phyloP scores from a whole-genome alignment of 1,140 invertebrate species.

The Goniozus legneri region DNA sequence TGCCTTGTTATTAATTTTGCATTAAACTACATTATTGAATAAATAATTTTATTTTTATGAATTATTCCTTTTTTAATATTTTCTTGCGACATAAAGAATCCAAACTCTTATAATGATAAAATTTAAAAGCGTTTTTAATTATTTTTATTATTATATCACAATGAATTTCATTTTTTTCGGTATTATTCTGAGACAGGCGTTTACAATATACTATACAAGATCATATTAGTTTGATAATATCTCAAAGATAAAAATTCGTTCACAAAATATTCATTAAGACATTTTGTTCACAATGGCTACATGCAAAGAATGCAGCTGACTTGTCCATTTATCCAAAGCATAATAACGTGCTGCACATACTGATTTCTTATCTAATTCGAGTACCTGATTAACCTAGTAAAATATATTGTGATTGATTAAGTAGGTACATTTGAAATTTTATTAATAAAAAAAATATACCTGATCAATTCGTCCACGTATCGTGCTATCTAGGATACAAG shows the following conservation, averaged over 20 bases:
- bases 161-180: slow-evolving; percentile 27
- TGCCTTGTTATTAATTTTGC: too few relatives aligned
- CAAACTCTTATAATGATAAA: too few relatives aligned
- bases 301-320: slow-evolving; percentile 84
- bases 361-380: slow-evolving; percentile 82
- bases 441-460: slow-evolving; percentile 43
- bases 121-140: too few relatives aligned
- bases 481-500: slow-evolving; percentile 98
- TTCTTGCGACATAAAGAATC: too few relatives aligned
- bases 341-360: slow-evolving; percentile 82
- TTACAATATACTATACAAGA: slow-evolving; percentile 31
- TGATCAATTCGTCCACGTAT: slow-evolving; percentile 96
- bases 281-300: slow-evolving; percentile 86
- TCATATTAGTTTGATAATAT: slow-evolving; percentile 16
- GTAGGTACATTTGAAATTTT: slow-evolving; percentile 5
- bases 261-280: slow-evolving; percentile 57
- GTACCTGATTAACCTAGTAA: slow-evolving; percentile 78
- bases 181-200: slow-evolving; percentile 11
- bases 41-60: too few relatives aligned
- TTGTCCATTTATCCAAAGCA: slow-evolving; percentile 95
- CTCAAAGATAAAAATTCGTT: background rate
- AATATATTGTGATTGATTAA: background rate
- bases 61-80: too few relatives aligned
- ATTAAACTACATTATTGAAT: too few relatives aligned
- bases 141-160: slow-evolving; percentile 35